A percentile compares a stretch with the other conserved stretches of the same genome.
phyloP scores from a whole-genome alignment of 2,888 invertebrate genomes.

The Mayetiola destructor region DNA sequence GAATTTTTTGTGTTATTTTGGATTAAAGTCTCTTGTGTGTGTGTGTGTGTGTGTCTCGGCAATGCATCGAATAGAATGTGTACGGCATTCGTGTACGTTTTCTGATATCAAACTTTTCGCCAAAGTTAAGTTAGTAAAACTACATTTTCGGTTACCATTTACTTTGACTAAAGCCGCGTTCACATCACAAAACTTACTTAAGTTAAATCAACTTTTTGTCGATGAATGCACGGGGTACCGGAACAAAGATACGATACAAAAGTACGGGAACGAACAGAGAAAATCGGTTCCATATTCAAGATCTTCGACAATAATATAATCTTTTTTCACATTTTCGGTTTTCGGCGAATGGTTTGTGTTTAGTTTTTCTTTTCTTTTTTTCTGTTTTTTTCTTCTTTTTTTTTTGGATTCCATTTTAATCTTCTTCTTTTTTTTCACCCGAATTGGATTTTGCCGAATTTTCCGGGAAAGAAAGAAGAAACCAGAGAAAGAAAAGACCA shows the following conservation, averaged over 20 bases:
- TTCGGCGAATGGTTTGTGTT: too few relatives aligned
- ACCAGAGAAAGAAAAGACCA: too few relatives aligned
- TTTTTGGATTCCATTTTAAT: too few relatives aligned
- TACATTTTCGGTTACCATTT: slow-evolving; percentile 1
- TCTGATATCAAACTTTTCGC: not conserved
- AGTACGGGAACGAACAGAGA: too few relatives aligned
- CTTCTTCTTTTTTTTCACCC: not conserved
- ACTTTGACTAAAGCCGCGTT: not conserved
- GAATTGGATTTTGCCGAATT: not conserved
- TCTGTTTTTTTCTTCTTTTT: not conserved
- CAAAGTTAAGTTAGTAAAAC: not conserved
- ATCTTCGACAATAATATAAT: too few relatives aligned
- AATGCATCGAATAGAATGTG: not conserved
- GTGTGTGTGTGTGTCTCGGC: not conserved
- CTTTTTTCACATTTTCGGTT: too few relatives aligned
- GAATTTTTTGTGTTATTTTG: too few relatives aligned
- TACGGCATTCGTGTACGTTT: not conserved
- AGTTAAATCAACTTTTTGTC: not conserved
- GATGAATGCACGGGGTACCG: not conserved
- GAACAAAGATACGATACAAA: not conserved
- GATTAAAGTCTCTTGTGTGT: not conserved
- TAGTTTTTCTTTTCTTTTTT: not conserved
- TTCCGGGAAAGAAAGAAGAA: too few relatives aligned
- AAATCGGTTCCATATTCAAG: too few relatives aligned
- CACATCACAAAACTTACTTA: not conserved